A percentile compares a stretch with the other conserved stretches of the same genome.
Conservation (phyloP, 2,113 vertebrate species). For the Paratilapia polleni region DNA sequence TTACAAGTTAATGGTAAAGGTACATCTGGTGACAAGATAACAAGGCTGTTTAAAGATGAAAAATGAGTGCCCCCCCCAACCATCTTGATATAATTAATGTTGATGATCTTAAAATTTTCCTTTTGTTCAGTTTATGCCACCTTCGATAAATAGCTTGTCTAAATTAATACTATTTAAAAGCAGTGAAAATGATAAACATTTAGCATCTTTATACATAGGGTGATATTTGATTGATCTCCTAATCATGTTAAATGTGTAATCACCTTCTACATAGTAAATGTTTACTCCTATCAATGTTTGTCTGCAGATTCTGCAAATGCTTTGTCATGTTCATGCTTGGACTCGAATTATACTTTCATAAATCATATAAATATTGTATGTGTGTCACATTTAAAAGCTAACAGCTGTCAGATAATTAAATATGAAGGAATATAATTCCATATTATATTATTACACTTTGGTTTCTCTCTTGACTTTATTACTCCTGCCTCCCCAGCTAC, state of each 20-base stretch:
- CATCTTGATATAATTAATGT: slow-evolving; percentile 59
- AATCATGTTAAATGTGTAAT: slow-evolving; percentile 13
- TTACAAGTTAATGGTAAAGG: slow-evolving; percentile 60
- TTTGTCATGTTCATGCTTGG: not conserved
- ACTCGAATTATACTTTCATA: not conserved
- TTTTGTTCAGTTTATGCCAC: slow-evolving; percentile 20
- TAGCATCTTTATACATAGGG: not conserved
- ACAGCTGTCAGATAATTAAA: too few relatives aligned
- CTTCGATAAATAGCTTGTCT: slow-evolving; percentile 12
- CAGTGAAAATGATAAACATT: slow-evolving; percentile 13
- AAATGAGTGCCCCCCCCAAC: slow-evolving; percentile 29
- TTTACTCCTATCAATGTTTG: not conserved
- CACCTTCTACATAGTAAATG: not conserved
- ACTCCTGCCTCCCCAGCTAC: too few relatives aligned
- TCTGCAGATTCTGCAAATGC: not conserved
- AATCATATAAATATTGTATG: not conserved
- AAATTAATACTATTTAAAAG: slow-evolving; percentile 24
- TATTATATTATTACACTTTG: not conserved
- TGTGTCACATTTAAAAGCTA: not conserved
- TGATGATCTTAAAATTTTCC: slow-evolving; percentile 38
- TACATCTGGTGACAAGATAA: slow-evolving; percentile 62
- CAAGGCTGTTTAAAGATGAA: slow-evolving; percentile 67
- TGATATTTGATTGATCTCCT: slow-evolving; percentile 42
- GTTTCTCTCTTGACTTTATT: not conserved
- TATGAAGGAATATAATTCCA: too few relatives aligned